Evolutionary conservation across 2,888 invertebrate genomes (phyloP).

Genomic region (Lepidochitona cinerea): DNA sequence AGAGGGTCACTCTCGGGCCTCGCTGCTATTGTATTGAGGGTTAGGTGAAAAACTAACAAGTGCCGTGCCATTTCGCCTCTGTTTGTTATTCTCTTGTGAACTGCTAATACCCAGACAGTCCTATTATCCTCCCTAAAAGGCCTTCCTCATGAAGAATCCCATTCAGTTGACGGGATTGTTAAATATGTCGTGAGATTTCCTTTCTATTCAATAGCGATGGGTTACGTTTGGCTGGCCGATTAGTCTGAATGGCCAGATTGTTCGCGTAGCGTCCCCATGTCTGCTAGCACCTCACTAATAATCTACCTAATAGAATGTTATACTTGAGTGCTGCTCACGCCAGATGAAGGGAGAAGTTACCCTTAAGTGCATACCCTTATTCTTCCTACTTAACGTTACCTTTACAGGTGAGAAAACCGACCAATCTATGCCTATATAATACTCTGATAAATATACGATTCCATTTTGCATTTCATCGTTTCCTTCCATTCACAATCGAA

Average conservation of each 20-base stretch:
- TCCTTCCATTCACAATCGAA: too few species aligned
- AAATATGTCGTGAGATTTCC: slow-evolving; percentile 7
- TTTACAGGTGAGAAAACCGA: too few species aligned
- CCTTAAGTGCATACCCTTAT: too few species aligned
- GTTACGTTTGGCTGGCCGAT: not conserved
- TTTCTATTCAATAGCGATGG: not conserved
- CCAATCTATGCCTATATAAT: too few species aligned
- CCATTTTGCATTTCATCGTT: too few species aligned
- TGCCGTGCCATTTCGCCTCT: not conserved
- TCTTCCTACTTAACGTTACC: too few species aligned
- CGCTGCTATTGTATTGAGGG: not conserved
- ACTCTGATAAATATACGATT: too few species aligned
- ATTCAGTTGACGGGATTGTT: not conserved
- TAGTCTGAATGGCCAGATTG: not conserved
- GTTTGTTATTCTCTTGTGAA: not conserved
- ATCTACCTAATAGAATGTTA: not conserved
- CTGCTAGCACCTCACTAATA: not conserved
- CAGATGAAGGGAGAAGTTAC: too few species aligned
- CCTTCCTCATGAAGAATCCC: not conserved
- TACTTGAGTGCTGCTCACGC: not conserved
- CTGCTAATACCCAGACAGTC: not conserved
- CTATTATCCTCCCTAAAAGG: not conserved
- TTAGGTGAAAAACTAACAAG: not conserved
- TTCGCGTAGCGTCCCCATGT: not conserved
- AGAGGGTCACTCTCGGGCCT: too few species aligned